Base-by-base conservation (phyloP, 2,113 vertebrate species). In the Bufo gargarizans region DNA sequence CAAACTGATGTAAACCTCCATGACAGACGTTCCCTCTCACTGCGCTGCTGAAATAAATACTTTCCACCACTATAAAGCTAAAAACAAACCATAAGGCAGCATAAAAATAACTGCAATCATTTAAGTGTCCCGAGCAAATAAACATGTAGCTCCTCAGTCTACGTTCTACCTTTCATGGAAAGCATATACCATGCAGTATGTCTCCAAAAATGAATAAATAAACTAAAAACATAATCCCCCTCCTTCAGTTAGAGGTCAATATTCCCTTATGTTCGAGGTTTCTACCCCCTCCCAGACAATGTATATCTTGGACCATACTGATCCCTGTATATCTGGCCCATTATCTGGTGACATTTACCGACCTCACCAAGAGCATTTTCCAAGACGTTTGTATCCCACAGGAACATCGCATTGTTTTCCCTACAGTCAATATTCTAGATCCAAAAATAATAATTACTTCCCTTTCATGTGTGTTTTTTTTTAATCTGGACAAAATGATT, bases 361-460 rank as follows among this genome's bases (percentile, higher is more conserved):
- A 83, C 7, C 58, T 12, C 20, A 71, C 45, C 63, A 53, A 33
- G 13, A 71, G 65, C 49, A 4, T 84, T 83, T 71, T 84, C 47
- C 47, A 55, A 55, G 63, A 69, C 63, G 56, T 71, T 63, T 53
- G 47, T 69, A 71, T 84, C 82, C 82, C 82, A 33, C 8, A 49
- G 82, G 82, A 71, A 71, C 82, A 16, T 33, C 3, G 47, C 63
- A 43, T 55, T 84, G 82, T 84, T 65, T 71, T 55, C 82, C 47
- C 65, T 71, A 84, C 82, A 84, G 82, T 84, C 82, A 71, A 84
- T 71, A 65, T 84, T 67, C 33, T 55, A 71, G 19, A 84, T 63
- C 82, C 82, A 84, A 84, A 84, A 84, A 84, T 84, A 84, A 84
- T 84, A 84, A 84, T 84, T 84, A 84, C 82, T 65, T 84, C 71